Conservation (phyloP, 2,888 invertebrate genomes). For the Ichneumon xanthorius region DNA sequence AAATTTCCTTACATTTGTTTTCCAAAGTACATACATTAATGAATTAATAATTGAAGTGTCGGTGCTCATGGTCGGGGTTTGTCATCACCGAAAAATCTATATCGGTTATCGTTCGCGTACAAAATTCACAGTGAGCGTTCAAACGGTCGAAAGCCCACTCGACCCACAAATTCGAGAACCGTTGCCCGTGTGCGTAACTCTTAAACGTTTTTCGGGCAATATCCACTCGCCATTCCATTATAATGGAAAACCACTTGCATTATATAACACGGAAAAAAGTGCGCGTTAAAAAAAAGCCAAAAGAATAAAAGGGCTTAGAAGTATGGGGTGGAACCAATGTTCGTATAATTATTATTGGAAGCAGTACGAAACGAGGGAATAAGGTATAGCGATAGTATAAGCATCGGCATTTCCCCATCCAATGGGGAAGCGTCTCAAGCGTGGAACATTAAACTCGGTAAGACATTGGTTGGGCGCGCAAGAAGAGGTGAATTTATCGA, state of each 20-base stretch:
- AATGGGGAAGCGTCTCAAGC: conserved; percentile 62
- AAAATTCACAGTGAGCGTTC: conserved; percentile 37
- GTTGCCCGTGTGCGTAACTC: not conserved
- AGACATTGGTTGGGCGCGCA: conserved; percentile 61
- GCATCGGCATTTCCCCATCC: conserved; percentile 12
- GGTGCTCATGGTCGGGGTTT: not conserved
- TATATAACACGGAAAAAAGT: conserved; percentile 1
- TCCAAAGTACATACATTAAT: not conserved
- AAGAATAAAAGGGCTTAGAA: not conserved
- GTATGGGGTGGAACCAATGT: conserved; percentile 15
- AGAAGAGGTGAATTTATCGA: conserved; percentile 65
- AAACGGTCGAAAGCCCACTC: not conserved
- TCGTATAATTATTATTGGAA: conserved; percentile 55
- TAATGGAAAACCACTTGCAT: not conserved
- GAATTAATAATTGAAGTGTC: not conserved
- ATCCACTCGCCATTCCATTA: not conserved
- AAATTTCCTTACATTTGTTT: not conserved
- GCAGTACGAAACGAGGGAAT: conserved; percentile 34
- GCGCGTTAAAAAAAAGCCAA: not conserved
- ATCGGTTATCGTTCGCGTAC: conserved; percentile 25
- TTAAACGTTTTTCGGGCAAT: not conserved
- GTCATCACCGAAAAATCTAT: conserved; percentile 40
- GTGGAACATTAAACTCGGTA: conserved; percentile 66
- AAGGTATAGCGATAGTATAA: conserved; percentile 14
- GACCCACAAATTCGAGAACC: not conserved